Conservation (phyloP, 1,140 invertebrate genomes). For the Pinna nobilis region DNA sequence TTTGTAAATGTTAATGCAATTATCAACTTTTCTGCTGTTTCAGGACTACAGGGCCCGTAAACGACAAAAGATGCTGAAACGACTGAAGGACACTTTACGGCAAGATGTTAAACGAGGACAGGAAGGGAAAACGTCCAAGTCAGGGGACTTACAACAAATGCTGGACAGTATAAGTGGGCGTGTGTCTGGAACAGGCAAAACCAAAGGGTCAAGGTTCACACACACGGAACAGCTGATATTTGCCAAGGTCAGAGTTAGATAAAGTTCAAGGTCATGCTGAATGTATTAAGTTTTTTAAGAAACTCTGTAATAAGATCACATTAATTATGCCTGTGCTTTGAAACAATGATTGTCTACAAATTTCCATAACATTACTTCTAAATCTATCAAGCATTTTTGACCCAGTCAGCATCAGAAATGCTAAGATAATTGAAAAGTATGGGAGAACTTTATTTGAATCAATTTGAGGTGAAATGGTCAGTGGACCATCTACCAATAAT, state of each 20-base stretch:
- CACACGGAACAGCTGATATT: conserved; percentile 75
- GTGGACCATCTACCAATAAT: too few relatives aligned
- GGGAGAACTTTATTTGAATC: too few relatives aligned
- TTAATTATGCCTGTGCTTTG: background rate
- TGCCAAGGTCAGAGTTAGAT: conserved; percentile 64
- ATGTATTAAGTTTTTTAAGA: background rate
- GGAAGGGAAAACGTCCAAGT: conserved; percentile 20
- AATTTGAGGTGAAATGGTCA: too few relatives aligned
- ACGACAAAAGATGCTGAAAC: conserved; percentile 59
- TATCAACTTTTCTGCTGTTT: background rate
- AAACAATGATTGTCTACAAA: background rate
- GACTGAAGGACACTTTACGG: conserved; percentile 63
- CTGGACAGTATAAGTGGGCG: conserved; percentile 58
- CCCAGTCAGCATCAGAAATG: too few relatives aligned
- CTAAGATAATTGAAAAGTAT: too few relatives aligned
- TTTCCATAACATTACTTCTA: background rate
- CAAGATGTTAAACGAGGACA: conserved; percentile 61
- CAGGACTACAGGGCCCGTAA: conserved; percentile 71
- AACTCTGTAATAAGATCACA: background rate
- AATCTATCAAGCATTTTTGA: too few relatives aligned
- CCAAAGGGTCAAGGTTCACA: conserved; percentile 73
- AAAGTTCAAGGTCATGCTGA: background rate
- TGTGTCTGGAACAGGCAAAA: conserved; percentile 46
- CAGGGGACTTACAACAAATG: conserved; percentile 64
- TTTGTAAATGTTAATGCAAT: too few relatives aligned